These are phyloP conservation scores for Telmatherina bonti DNA, from an alignment of 2,797 vertebrate species.

Conservation along the genomic window DNA sequence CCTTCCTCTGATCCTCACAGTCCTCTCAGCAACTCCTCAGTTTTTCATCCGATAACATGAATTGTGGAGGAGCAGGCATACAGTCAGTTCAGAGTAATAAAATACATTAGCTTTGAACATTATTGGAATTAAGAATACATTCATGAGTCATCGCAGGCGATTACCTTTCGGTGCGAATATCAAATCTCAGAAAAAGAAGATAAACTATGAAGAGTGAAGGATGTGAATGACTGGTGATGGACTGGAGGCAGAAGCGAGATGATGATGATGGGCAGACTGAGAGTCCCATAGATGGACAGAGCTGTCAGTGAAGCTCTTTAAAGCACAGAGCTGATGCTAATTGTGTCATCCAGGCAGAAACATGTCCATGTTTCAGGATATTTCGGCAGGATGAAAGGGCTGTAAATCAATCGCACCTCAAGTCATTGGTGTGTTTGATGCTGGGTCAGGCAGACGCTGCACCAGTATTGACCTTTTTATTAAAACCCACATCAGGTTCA, in stretches of 20 bases:
- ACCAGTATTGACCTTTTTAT: slow-evolving; percentile 29
- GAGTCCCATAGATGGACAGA: slow-evolving; percentile 3
- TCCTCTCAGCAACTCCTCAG: too few species aligned
- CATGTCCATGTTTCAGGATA: slow-evolving; percentile 9
- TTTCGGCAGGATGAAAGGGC: slow-evolving; percentile 5
- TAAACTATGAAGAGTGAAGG: neutral
- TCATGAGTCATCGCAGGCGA: slow-evolving; percentile 50
- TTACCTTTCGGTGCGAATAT: slow-evolving; percentile 51
- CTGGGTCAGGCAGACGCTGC: neutral
- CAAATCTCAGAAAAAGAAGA: slow-evolving; percentile 55
- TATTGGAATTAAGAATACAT: slow-evolving; percentile 29
- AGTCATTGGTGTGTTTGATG: slow-evolving; percentile 1
- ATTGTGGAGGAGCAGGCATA: too few species aligned
- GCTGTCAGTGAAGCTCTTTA: slow-evolving; percentile 12
- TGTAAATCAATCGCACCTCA: slow-evolving; percentile 5
- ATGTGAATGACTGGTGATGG: slow-evolving; percentile 18
- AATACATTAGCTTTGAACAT: slow-evolving; percentile 40
- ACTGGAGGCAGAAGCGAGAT: slow-evolving; percentile 23
- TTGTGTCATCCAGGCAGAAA: slow-evolving; percentile 10
- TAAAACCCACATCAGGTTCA: slow-evolving; percentile 5
- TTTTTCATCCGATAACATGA: too few species aligned
- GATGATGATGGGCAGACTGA: slow-evolving; percentile 24
- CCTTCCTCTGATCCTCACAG: too few species aligned
- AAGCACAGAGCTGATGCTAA: slow-evolving; percentile 1
- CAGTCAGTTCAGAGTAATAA: too few species aligned